Conservation (phyloP, 2,888 invertebrate species). For the Plagiodera versicolora region DNA sequence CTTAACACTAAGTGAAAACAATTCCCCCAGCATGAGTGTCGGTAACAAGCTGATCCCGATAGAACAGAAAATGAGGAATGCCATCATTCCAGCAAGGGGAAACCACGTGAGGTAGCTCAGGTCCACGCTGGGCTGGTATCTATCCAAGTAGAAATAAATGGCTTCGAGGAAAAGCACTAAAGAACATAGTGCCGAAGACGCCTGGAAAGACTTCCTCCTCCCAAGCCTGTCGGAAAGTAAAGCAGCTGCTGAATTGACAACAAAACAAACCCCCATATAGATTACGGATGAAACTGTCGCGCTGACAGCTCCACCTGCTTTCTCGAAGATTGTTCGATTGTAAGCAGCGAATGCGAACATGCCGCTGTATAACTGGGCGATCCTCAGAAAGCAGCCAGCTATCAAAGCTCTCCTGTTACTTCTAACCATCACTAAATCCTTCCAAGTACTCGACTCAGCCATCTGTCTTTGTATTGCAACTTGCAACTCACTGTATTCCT, state of each 20-base stretch:
- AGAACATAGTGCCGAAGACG: conserved; percentile 37
- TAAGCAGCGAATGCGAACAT: conserved; percentile 41
- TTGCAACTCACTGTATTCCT: conserved; percentile 38
- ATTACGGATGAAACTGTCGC: conserved; percentile 31
- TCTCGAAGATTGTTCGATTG: conserved; percentile 44
- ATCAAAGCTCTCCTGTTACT: conserved; percentile 42
- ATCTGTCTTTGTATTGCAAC: conserved; percentile 43
- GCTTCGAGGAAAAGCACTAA: conserved; percentile 24
- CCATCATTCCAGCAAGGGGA: conserved; percentile 43
- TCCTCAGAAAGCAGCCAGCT: conserved; percentile 40
- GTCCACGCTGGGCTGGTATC: conserved; percentile 34
- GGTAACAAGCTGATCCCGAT: conserved; percentile 44
- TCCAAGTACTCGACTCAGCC: conserved; percentile 44
- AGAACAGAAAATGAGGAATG: conserved; percentile 39
- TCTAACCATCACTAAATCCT: conserved; percentile 40
- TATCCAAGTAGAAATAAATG: conserved; percentile 39
- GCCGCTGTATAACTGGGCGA: conserved; percentile 43
- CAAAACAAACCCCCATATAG: conserved; percentile 30
- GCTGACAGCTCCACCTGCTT: conserved; percentile 42
- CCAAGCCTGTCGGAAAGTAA: conserved; percentile 38
- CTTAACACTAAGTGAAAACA: conserved; percentile 46
- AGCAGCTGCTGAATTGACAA: conserved; percentile 32
- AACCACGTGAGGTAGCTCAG: conserved; percentile 40
- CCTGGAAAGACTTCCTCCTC: conserved; percentile 36
- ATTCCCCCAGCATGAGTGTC: conserved; percentile 42